These are phyloP conservation scores for Cantharis rustica DNA, from an alignment of 2,888 invertebrate genomes.

Conservation along the genomic window DNA sequence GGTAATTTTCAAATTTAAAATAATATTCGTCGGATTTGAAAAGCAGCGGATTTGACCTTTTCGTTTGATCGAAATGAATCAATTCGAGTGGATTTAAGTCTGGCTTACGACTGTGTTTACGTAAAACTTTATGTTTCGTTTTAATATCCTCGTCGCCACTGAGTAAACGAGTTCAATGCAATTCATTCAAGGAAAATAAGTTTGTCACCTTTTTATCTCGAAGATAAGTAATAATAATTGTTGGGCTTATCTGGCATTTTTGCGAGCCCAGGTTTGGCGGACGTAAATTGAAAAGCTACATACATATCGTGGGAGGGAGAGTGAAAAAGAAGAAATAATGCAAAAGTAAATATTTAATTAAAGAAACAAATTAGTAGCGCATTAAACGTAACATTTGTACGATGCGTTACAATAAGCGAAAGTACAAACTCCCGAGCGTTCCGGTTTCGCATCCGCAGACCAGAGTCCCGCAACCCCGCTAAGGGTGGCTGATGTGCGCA, in stretches of 20 bases:
- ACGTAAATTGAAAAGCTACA: not conserved
- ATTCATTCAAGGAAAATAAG: not conserved
- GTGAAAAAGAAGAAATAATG: not conserved
- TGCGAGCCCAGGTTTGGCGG: not conserved
- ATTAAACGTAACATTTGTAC: not conserved
- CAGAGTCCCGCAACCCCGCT: conserved; percentile 44
- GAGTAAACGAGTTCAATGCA: conserved; percentile 25
- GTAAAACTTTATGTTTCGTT: not conserved
- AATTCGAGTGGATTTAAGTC: not conserved
- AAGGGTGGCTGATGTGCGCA: conserved; percentile 47
- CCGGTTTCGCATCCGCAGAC: conserved; percentile 47
- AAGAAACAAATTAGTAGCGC: not conserved
- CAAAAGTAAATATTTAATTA: not conserved
- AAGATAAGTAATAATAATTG: not conserved
- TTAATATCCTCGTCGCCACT: conserved; percentile 39
- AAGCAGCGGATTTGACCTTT: not conserved
- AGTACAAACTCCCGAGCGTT: conserved; percentile 43
- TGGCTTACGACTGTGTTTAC: not conserved
- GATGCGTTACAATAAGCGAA: conserved; percentile 1
- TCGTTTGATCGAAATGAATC: not conserved
- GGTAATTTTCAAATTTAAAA: conserved; percentile 15
- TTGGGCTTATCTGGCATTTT: not conserved
- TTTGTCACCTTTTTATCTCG: not conserved
- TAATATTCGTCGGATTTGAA: not conserved
- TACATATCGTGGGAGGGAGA: not conserved